phyloP scores from a whole-genome alignment of 1,140 invertebrate genomes.

The Drosophila melanica region DNA sequence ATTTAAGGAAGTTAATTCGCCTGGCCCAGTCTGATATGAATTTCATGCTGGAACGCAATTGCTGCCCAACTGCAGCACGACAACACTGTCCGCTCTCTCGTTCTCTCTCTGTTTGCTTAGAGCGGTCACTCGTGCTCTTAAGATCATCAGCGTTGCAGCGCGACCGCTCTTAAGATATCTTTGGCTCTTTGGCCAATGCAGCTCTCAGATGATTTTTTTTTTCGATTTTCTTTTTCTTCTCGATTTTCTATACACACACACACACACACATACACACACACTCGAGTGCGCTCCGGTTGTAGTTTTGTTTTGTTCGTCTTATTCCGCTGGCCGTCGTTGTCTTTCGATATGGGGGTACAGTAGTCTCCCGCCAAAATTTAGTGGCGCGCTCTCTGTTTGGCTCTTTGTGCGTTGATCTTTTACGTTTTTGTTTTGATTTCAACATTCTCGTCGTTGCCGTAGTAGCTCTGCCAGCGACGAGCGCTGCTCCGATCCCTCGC shows the following conservation, averaged over 20 bases:
- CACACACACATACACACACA: constrained; percentile 12
- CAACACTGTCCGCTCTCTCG: constrained; percentile 62
- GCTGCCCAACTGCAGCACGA: constrained; percentile 58
- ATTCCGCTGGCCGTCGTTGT: constrained; percentile 49
- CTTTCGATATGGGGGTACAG: constrained; percentile 65
- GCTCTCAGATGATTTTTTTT: constrained; percentile 27
- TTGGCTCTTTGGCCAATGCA: constrained; percentile 11
- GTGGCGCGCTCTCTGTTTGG: constrained; percentile 51
- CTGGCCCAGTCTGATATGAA: constrained; percentile 1
- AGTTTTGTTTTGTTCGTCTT: constrained; percentile 78
- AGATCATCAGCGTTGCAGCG: not conserved
- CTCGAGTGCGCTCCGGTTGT: constrained; percentile 54
- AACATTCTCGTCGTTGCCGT: constrained; percentile 66
- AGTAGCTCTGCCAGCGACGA: constrained; percentile 28
- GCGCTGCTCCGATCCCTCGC: constrained; percentile 27
- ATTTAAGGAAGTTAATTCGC: too few species aligned
- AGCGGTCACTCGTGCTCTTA: constrained; percentile 27
- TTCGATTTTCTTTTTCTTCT: constrained; percentile 27
- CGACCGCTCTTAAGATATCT: constrained; percentile 25
- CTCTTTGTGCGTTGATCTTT: constrained; percentile 79
- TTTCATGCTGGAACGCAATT: constrained; percentile 56
- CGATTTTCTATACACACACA: constrained; percentile 15
- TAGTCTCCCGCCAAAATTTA: constrained; percentile 82
- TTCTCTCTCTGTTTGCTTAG: not conserved
- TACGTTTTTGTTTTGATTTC: constrained; percentile 83